Evolutionary conservation across 1,140 invertebrate species (phyloP), one percentile per base, ranked within the genome.

Genomic region (Periplaneta americana): DNA sequence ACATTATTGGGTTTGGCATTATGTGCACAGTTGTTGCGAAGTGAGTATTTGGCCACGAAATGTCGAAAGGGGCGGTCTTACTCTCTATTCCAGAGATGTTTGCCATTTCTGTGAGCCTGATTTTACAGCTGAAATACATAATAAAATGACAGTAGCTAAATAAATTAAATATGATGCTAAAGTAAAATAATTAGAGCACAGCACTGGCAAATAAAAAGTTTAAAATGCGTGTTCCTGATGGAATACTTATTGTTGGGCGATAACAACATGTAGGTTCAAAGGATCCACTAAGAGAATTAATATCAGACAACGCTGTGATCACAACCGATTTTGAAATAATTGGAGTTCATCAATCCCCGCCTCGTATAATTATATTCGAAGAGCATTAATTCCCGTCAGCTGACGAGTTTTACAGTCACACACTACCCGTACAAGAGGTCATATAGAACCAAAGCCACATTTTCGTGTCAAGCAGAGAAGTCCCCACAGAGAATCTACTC

Each of bases 221-320:
- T 87, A 92, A 95, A 83, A 98, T 97, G 96, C 93, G 93, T 86
- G 96, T 98, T 35, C 96, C 96, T n/a, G 96, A 97, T 84, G 91
- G 96, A 85, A 97, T 98, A 87, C 89, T 97, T 83, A 95, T 97
- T 79, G 90, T 93, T 84, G 96, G 92, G 28, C 93, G 96, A 87
- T 95, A 97, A 85, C 94, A 96, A 86, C 94, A 96, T 88, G 85
- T 95, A 86, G 91, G 95, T 33, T 94, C 94, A 48, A 93, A 93
- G 87, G 94, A 95, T 74, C 92, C 95, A 17, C 95, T 95, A 6
- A 90, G 95, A 82, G 96, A 97, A 90, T 94, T 97, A 35, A 91
- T 93, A 84, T 89, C 96, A 85, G 96, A 97, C 85, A 95, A 96
- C 90, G 92, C 93, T 34, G 91, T 95, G 78, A 88, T 95, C 85